Evolutionary conservation across 2,113 vertebrate species (phyloP).

Genomic region (Eptatretus burgeri): DNA sequence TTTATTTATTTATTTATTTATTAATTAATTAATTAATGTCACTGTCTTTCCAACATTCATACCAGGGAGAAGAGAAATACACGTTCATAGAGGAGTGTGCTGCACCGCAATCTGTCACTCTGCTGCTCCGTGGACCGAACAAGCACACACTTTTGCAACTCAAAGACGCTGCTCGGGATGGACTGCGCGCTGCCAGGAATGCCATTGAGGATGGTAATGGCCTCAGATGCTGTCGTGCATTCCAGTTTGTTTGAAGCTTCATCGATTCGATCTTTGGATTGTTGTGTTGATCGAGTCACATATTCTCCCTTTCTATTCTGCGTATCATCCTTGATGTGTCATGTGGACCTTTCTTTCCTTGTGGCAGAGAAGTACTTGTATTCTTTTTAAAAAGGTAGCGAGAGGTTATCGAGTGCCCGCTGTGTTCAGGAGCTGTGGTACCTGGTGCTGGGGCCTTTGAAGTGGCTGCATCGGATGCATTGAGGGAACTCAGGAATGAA

Average conservation of each 20-base stretch:
- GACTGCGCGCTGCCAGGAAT: conserved; percentile 70
- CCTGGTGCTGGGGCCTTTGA: conserved; percentile 55
- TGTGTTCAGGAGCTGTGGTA: conserved; percentile 38
- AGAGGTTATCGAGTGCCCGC: not conserved
- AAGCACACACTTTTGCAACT: conserved; percentile 81
- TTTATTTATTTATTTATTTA: no score
- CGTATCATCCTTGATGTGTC: no score
- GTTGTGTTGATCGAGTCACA: no score
- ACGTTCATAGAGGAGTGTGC: conserved; percentile 76
- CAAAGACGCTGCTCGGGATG: conserved; percentile 73
- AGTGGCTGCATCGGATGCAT: conserved; percentile 49
- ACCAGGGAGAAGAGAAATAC: conserved; percentile 77
- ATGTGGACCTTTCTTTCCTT: no score
- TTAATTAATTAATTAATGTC: no score
- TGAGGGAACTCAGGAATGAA: conserved; percentile 46
- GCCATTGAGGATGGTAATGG: conserved; percentile 73
- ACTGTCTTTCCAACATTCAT: not conserved
- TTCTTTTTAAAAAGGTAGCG: no score
- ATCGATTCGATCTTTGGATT: no score
- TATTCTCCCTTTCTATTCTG: no score
- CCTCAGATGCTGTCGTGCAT: not conserved
- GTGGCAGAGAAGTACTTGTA: no score
- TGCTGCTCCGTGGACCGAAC: conserved; percentile 71
- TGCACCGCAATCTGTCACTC: conserved; percentile 67
- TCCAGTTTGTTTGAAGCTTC: no score